Evolutionary conservation across 1,140 invertebrate genomes (phyloP).

Genomic region (Drosophila triauraria): DNA sequence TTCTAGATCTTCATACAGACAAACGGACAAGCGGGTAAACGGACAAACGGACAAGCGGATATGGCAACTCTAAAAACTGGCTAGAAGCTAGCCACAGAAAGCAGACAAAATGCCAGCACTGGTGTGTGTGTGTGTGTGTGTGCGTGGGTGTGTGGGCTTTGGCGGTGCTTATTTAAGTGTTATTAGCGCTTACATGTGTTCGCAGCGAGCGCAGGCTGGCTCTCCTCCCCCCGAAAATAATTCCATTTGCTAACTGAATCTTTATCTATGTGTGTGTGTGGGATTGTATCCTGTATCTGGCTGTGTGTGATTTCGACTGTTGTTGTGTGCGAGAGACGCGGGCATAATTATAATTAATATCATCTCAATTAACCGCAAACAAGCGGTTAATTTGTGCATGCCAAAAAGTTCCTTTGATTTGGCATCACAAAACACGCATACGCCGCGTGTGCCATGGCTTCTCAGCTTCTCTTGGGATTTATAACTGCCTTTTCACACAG

Average conservation of each 20-base stretch:
- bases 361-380: conserved; percentile 83
- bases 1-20: no score
- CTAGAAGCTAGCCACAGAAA: neutral
- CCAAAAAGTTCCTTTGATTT: conserved; percentile 53
- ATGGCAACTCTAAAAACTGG: neutral
- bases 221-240: conserved; percentile 51
- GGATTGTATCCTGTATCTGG: conserved; percentile 1
- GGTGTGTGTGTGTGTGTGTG: conserved; percentile 22
- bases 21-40: no score
- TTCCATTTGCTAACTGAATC: conserved; percentile 75
- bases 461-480: neutral
- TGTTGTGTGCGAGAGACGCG: conserved; percentile 25
- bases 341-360: conserved; percentile 79
- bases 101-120: neutral
- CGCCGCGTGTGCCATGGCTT: conserved; percentile 28
- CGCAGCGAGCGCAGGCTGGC: conserved; percentile 15
- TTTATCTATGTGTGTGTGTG: conserved; percentile 15
- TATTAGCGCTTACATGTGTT: conserved; percentile 82
- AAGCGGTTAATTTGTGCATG: conserved; percentile 77
- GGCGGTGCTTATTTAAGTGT: conserved; percentile 73
- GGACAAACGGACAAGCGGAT: no score
- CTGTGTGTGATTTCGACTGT: conserved; percentile 9
- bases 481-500: no score
- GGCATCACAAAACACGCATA: conserved; percentile 51
- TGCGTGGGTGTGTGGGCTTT: conserved; percentile 26